Percentiles rank a stretch among this genome's conserved stretches.
These are phyloP conservation scores for Iselma pallidipennis DNA, from an alignment of 2,888 invertebrate genomes.

Conservation along the genomic window DNA sequence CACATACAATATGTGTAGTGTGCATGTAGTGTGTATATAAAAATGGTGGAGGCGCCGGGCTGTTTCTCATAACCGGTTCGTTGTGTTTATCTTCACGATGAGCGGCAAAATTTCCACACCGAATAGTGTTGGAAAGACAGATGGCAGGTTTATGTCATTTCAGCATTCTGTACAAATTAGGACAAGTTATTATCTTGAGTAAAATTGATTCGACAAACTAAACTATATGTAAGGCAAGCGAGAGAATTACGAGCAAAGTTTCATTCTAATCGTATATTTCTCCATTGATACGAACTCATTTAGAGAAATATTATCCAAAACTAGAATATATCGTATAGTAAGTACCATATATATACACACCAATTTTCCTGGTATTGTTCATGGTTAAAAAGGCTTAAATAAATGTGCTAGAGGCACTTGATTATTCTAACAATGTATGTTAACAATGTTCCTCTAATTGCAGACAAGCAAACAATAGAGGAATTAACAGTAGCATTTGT, in stretches of 20 bases:
- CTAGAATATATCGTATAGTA: not conserved
- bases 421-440: conserved; percentile 4
- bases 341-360: not conserved
- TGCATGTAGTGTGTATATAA: not conserved
- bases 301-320: not conserved
- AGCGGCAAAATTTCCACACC: not conserved
- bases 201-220: not conserved
- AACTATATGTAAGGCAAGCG: no score
- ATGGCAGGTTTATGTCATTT: not conserved
- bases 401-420: not conserved
- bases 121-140: not conserved
- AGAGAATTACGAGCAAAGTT: no score
- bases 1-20: no score
- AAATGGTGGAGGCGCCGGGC: not conserved
- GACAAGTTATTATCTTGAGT: not conserved
- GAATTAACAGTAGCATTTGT: conserved; percentile 4
- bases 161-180: not conserved
- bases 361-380: not conserved
- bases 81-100: not conserved
- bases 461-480: conserved; percentile 5
- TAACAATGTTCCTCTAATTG: conserved; percentile 10
- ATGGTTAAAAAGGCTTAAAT: not conserved
- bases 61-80: not conserved
- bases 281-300: not conserved
- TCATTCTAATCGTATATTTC: not conserved